Conservation (phyloP, 1,140 invertebrate genomes). For the Theocolax elegans region DNA sequence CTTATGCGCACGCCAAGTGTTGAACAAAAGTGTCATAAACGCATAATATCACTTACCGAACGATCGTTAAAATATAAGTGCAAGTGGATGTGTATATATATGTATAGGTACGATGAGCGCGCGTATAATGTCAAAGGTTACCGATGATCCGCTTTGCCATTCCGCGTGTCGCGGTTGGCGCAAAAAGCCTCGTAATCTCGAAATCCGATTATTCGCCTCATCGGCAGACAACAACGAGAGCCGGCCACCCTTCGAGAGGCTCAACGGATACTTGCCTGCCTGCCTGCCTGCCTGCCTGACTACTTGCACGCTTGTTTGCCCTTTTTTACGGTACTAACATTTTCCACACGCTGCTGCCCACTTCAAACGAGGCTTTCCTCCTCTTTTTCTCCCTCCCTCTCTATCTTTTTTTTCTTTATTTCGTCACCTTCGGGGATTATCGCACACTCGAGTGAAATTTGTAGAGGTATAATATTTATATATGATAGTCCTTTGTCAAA, state of each 20-base stretch:
- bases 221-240: slow-evolving; percentile 60
- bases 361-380: not conserved
- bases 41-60: slow-evolving; percentile 4
- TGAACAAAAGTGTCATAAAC: too few species aligned
- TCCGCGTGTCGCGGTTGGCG: slow-evolving; percentile 43
- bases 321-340: slow-evolving; percentile 10
- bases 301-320: not conserved
- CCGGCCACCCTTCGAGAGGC: slow-evolving; percentile 50
- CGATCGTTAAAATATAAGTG: slow-evolving; percentile 23
- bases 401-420: not conserved
- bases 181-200: slow-evolving; percentile 57
- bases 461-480: too few species aligned
- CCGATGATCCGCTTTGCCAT: slow-evolving; percentile 29
- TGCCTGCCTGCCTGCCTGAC: too few species aligned
- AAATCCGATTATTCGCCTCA: slow-evolving; percentile 66
- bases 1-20: too few species aligned
- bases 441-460: not conserved
- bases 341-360: slow-evolving; percentile 7
- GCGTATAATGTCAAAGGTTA: slow-evolving; percentile 11
- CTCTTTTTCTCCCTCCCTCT: not conserved
- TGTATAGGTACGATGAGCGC: too few species aligned
- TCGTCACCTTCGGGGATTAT: not conserved
- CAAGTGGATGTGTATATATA: too few species aligned
- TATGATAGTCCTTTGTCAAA: too few species aligned
- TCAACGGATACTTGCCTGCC: slow-evolving; percentile 29